Evolutionary conservation across 1,140 invertebrate genomes (phyloP).

Genomic region (Drosophila ohnishii): DNA sequence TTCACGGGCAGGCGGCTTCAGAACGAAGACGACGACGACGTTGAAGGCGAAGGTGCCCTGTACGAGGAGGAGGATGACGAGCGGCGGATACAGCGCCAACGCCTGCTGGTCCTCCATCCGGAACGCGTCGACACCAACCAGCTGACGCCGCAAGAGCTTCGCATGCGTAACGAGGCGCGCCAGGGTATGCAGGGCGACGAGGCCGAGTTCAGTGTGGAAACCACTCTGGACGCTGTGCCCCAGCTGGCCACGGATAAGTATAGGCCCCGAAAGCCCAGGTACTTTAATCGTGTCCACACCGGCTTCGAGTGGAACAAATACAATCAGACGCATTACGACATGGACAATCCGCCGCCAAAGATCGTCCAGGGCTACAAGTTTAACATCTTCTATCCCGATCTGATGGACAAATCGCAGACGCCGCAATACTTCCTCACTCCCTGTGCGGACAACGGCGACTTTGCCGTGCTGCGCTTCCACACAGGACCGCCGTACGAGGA

Average conservation of each 20-base stretch:
- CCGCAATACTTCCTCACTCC: slow-evolving; percentile 97
- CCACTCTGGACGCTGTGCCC: slow-evolving; percentile 91
- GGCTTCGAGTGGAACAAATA: slow-evolving; percentile 99
- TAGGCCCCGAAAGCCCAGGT: slow-evolving; percentile 97
- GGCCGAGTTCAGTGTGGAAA: slow-evolving; percentile 96
- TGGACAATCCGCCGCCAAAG: slow-evolving; percentile 99
- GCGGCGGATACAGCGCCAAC: slow-evolving; percentile 53
- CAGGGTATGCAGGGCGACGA: slow-evolving; percentile 96
- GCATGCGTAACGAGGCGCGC: slow-evolving; percentile 90
- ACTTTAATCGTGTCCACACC: slow-evolving; percentile 97
- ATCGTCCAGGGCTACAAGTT: slow-evolving; percentile 99
- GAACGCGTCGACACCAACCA: slow-evolving; percentile 42
- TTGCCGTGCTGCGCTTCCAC: slow-evolving; percentile 96
- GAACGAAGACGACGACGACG: slow-evolving; percentile 81
- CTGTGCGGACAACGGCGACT: slow-evolving; percentile 96
- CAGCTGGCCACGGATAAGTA: slow-evolving; percentile 99
- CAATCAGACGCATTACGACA: slow-evolving; percentile 99
- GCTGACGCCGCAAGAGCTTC: slow-evolving; percentile 85
- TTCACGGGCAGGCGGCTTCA: slow-evolving; percentile 46
- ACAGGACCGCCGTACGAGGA: slow-evolving; percentile 99
- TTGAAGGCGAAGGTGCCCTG: slow-evolving; percentile 91
- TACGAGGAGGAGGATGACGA: slow-evolving; percentile 66
- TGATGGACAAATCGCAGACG: slow-evolving; percentile 97
- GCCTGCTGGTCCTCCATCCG: slow-evolving; percentile 52
- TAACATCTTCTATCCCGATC: slow-evolving; percentile 99